Base-by-base conservation (phyloP, 2,797 vertebrate genomes). In the Syngnathus acus region DNA sequence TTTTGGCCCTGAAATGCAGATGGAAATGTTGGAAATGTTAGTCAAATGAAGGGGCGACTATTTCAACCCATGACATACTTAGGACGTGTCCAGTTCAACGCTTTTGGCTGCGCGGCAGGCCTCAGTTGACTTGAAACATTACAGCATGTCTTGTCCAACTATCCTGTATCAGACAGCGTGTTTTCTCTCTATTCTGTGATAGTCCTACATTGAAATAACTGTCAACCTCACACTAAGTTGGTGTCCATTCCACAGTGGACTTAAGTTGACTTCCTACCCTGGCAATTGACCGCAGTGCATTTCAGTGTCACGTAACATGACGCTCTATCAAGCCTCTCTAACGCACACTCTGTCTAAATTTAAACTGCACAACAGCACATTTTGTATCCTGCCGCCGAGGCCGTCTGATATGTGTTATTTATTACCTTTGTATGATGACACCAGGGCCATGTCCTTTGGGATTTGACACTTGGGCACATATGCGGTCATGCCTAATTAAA, bases 281-380 rank as follows among this genome's bases (percentile, higher is more conserved):
- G 13, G 57, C 45, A 0, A 67, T 72, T 72, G 67, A 66, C 57
- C 72, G 65, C 69, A 37, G 69, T 58, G 55, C 26, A 58, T 16
- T 58, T 26, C 26, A 58, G 16, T 38, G 55, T 13, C 37, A 16
- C 55, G 51, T 38, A 0, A 68, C 72, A 70, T 65, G 66, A 58
- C 71, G 64, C 70, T 40, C 69, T 66, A 77, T 72, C 72, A 74
- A 78, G 70, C 73, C 51, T 69, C 77, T 78, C 65, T 64, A 23
- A 64, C 73, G 61, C 74, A 54, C 53, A 7, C 23, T 54, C 55
- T 6, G 48, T 87, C 88, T 90, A 89, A 85, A 87, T 89, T 84
- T 89, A 89, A 88, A 86, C 81, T 57, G 70, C 71, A 71, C 72
- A 37, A 47, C 73, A 79, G 85, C 77, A 83, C 80, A 84, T 86